Percentiles rank a stretch among this genome's conserved stretches.
Evolutionary conservation across 2,797 vertebrate genomes (phyloP).

Genomic region (Argentina silus): DNA sequence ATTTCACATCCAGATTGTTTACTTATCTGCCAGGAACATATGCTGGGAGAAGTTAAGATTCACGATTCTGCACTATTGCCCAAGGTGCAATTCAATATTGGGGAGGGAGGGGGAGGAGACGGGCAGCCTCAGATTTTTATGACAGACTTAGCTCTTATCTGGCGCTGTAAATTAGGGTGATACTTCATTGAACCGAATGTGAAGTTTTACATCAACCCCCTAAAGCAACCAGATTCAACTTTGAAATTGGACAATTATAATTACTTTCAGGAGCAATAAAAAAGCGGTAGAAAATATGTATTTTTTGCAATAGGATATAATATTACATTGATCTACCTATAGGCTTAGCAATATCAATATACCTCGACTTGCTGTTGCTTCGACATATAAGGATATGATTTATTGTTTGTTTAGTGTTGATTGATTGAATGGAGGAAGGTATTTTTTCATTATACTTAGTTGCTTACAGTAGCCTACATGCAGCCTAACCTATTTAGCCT

Average conservation of each 20-base stretch:
- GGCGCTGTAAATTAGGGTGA: conserved; percentile 92
- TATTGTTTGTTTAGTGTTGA: background rate
- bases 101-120: conserved; percentile 61
- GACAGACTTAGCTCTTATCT: conserved; percentile 94
- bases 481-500: no score
- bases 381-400: background rate
- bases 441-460: no score
- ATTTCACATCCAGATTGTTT: conserved; percentile 99
- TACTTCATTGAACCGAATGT: conserved; percentile 92
- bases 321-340: conserved; percentile 7
- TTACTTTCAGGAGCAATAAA: conserved; percentile 70
- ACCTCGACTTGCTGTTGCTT: background rate
- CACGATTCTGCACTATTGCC: conserved; percentile 95
- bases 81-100: conserved; percentile 94
- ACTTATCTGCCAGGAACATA: conserved; percentile 99
- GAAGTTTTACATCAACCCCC: conserved; percentile 90
- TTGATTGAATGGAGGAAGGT: no score
- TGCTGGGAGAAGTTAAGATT: conserved; percentile 95
- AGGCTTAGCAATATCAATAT: background rate
- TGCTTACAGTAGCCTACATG: no score
- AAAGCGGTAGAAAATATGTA: conserved; percentile 30
- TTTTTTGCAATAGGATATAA: conserved; percentile 27
- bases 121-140: conserved; percentile 81
- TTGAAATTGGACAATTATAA: conserved; percentile 85
- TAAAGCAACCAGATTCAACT: conserved; percentile 86